Evolutionary conservation across 64 coral and sea anemone species (phyloP).

Genomic region (Montipora sp.): DNA sequence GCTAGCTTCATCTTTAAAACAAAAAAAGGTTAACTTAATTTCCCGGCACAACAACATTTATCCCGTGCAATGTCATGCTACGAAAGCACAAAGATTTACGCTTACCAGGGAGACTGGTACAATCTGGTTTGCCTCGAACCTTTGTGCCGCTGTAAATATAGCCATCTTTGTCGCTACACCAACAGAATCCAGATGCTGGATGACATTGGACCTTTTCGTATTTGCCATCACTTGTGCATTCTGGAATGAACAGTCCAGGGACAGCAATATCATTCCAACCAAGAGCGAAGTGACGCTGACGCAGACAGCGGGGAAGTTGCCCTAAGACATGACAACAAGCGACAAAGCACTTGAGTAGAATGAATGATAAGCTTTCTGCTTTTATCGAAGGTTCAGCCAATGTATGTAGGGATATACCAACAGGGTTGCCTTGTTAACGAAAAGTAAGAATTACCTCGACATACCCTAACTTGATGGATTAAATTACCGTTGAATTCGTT

Average conservation of each 20-base stretch:
- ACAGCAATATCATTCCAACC: conserved; percentile 61
- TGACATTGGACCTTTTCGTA: conserved; percentile 68
- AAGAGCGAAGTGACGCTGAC: conserved; percentile 59
- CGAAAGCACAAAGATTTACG: not conserved
- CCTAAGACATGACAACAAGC: not conserved
- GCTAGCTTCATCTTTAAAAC: conserved; percentile 10
- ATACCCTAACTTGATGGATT: not conserved
- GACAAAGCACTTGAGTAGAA: not conserved
- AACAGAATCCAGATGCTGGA: conserved; percentile 53
- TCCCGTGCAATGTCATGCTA: not conserved
- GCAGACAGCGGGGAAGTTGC: conserved; percentile 36
- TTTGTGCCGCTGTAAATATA: conserved; percentile 21
- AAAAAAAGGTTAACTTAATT: not conserved
- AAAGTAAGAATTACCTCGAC: not conserved
- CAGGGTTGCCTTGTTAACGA: not conserved
- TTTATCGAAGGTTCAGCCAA: no score
- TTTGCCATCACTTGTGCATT: conserved; percentile 56
- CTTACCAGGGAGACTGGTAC: conserved; percentile 42
- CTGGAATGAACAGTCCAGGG: conserved; percentile 45
- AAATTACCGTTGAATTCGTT: not conserved
- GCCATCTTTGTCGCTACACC: conserved; percentile 61
- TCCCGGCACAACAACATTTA: no score
- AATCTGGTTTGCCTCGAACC: conserved; percentile 57
- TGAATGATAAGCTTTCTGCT: no score
- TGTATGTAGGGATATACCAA: no score